phyloP scores from a whole-genome alignment of 2,888 invertebrate species.

The Periphyllus acericola region DNA sequence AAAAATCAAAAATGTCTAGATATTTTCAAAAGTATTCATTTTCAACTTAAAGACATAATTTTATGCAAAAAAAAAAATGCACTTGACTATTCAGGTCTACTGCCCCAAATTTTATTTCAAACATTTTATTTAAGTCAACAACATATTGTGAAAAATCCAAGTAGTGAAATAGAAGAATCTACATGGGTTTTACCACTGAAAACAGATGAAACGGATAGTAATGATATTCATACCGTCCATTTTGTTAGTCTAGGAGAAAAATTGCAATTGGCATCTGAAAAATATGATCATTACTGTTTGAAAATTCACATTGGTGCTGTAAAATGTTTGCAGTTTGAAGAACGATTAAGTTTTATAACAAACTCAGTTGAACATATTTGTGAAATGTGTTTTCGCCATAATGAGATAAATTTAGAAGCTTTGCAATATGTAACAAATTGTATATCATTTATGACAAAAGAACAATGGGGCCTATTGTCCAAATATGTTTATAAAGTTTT shows the following conservation, averaged over 20 bases:
- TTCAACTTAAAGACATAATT: slow-evolving; percentile 25
- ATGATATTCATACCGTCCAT: not conserved
- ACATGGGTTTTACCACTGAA: slow-evolving; percentile 11
- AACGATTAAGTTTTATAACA: not conserved
- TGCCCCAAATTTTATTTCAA: slow-evolving; percentile 56
- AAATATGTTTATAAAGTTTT: slow-evolving; percentile 38
- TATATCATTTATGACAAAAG: slow-evolving; percentile 38
- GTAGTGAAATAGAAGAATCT: not conserved
- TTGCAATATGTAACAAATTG: slow-evolving; percentile 52
- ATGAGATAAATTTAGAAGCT: slow-evolving; percentile 53
- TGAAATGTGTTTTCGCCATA: slow-evolving; percentile 30
- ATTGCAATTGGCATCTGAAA: slow-evolving; percentile 26
- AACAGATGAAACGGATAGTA: slow-evolving; percentile 1
- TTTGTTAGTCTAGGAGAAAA: slow-evolving; percentile 38
- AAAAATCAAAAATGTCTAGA: slow-evolving; percentile 16
- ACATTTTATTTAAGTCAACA: slow-evolving; percentile 35
- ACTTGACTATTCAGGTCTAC: slow-evolving; percentile 19
- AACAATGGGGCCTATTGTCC: slow-evolving; percentile 41
- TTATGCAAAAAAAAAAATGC: slow-evolving; percentile 28
- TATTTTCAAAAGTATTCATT: slow-evolving; percentile 42
- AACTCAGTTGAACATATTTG: slow-evolving; percentile 48
- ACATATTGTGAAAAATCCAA: not conserved
- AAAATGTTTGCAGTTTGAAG: slow-evolving; percentile 40
- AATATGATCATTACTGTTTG: slow-evolving; percentile 50
- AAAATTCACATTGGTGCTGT: slow-evolving; percentile 46